Base-by-base conservation (phyloP, 92 coral and sea anemone species). In the Paragorgia papillata region DNA sequence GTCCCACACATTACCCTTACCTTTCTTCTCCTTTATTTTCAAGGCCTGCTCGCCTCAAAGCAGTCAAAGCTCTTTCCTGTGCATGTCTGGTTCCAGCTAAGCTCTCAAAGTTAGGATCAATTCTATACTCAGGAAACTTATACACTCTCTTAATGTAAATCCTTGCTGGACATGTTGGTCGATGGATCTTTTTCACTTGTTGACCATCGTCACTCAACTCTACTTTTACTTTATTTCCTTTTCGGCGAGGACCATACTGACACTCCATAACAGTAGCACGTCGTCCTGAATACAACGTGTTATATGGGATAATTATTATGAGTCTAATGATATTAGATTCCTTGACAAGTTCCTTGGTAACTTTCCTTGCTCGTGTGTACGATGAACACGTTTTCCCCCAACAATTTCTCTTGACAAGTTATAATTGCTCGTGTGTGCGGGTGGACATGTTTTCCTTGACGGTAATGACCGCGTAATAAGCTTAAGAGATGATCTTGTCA, bases 201-300 rank as follows among this genome's bases (percentile, higher is more conserved):
- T 75, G 66, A 17, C 90, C 94, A 33, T 79, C 59, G 48, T 78
- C 91, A 53, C 84, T 89, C 67, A 73, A 92, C 15, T 87, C 97
- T 19, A 78, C 53, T 57, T 84, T 85, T 37, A 91, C 92, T 75
- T 95, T 95, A 74, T 79, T 91, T 28, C 99, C 99, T 60, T 95
- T 95, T 50, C 99, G 75, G 24, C 99, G 84, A 62, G 99, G 99
- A 13, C 99, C 99, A 80, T 91, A 95, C 22, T 95, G 99, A 55
- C 99, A 95, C 54, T 95, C 99, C 99, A 95, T 95, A 4, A 95
- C 99, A 74, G 97, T 95, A 21, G 99, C 99, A 35, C 99, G 86
- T 17, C 99, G 97, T 43, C 99, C 99, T 95, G 49, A n/a, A n/a
- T n/a, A n/a, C n/a, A n/a, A n/a, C n/a, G n/a, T n/a, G n/a, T n/a